Conservation (phyloP, 2,113 vertebrate species). For the Ageneiosus marmoratus region DNA sequence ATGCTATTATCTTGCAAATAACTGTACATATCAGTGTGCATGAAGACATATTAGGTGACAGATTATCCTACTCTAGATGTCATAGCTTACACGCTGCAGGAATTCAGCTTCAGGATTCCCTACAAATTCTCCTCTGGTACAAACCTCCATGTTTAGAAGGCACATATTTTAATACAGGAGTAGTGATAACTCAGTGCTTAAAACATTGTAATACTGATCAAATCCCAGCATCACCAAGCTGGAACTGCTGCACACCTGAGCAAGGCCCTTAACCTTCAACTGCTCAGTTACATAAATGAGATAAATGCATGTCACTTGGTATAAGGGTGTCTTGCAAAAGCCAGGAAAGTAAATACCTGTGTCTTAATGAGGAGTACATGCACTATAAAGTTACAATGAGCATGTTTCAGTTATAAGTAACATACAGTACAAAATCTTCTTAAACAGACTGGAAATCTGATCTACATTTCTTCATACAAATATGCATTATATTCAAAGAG, state of each 20-base stretch:
- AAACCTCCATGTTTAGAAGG: neutral
- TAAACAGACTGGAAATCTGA: too few relatives aligned
- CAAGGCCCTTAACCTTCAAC: too few relatives aligned
- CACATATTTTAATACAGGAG: too few relatives aligned
- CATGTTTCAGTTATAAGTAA: neutral
- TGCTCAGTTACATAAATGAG: too few relatives aligned
- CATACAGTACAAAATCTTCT: too few relatives aligned
- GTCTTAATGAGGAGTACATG: neutral
- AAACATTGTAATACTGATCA: too few relatives aligned
- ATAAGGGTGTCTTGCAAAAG: too few relatives aligned
- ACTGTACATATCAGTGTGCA: neutral
- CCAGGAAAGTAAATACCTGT: neutral
- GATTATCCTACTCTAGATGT: neutral
- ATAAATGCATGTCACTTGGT: too few relatives aligned
- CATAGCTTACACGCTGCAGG: slow-evolving; percentile 38
- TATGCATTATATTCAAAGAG: neutral
- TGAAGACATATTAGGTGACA: neutral
- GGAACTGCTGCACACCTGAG: too few relatives aligned
- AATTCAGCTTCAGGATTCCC: slow-evolving; percentile 17
- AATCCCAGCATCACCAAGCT: too few relatives aligned
- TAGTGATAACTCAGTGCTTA: too few relatives aligned
- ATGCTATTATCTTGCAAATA: too few relatives aligned
- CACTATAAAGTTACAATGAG: neutral
- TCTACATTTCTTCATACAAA: neutral
- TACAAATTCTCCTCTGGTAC: neutral